Conservation (phyloP, 2,113 vertebrate species). For the Chroicocephalus ridibundus region DNA sequence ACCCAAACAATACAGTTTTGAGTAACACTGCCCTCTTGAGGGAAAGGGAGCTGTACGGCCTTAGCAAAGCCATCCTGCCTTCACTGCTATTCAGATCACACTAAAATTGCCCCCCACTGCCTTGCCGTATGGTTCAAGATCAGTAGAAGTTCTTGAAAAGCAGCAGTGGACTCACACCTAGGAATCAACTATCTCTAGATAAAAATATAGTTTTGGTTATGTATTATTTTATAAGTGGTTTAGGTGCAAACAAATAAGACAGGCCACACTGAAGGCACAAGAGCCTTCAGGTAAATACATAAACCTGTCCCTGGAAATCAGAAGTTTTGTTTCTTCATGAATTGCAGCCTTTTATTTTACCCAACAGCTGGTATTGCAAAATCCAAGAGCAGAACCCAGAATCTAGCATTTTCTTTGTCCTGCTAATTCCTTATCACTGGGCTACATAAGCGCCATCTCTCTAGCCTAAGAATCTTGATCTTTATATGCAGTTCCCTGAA, state of each 20-base stretch:
- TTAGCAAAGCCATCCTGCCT: not conserved
- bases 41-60: not conserved
- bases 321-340: not conserved
- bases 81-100: not conserved
- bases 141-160: not conserved
- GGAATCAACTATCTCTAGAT: not conserved
- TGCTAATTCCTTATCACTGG: not conserved
- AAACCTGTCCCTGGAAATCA: not conserved
- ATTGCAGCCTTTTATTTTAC: not conserved
- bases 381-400: not conserved
- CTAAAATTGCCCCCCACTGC: not conserved
- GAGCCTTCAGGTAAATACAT: not conserved
- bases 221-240: not conserved
- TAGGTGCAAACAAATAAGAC: not conserved
- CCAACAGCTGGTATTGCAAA: not conserved
- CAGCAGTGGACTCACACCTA: not conserved
- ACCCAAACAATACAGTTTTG: not conserved
- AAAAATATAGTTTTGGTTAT: not conserved
- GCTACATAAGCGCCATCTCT: not conserved
- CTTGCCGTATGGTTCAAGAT: not conserved
- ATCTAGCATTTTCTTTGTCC: not conserved
- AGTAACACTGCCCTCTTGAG: constrained; percentile 26
- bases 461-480: not conserved
- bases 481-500: not conserved
- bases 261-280: not conserved